Conservation (phyloP, 1,140 invertebrate species). For the Drosophila teissieri region DNA sequence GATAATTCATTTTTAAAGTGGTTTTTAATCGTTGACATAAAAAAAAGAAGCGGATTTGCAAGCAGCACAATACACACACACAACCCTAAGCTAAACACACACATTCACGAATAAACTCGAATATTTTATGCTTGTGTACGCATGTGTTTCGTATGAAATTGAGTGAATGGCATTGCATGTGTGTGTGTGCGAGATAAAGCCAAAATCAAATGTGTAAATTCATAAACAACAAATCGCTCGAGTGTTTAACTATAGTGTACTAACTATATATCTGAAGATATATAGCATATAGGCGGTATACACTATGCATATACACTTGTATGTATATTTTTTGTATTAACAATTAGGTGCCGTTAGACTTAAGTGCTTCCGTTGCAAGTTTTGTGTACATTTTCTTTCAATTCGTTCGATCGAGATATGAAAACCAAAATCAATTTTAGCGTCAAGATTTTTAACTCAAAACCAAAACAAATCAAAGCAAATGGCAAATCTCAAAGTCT, state of each 20-base stretch:
- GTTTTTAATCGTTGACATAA: conserved; percentile 12
- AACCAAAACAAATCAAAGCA: conserved; percentile 53
- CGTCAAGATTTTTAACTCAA: conserved; percentile 73
- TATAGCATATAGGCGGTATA: background rate
- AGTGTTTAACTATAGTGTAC: conserved; percentile 12
- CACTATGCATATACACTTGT: conserved; percentile 22
- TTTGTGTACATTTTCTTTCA: conserved; percentile 62
- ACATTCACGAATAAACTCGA: conserved; percentile 10
- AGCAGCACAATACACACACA: conserved; percentile 37
- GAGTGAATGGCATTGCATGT: conserved; percentile 43
- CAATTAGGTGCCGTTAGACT: conserved; percentile 67
- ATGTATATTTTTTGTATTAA: conserved; percentile 74
- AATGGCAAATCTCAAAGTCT: conserved; percentile 64
- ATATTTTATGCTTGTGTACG: conserved; percentile 49
- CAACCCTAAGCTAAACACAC: background rate
- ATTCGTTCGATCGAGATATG: conserved; percentile 42
- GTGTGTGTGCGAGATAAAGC: conserved; percentile 38
- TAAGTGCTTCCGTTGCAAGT: conserved; percentile 73
- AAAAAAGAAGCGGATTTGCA: conserved; percentile 29
- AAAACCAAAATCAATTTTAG: conserved; percentile 55
- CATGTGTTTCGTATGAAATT: conserved; percentile 37
- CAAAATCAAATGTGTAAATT: conserved; percentile 67
- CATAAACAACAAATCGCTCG: conserved; percentile 35
- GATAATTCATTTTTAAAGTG: background rate
- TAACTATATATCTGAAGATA: conserved; percentile 17